A percentile compares a stretch with the other conserved stretches of the same genome.
Conservation (phyloP, 2,888 invertebrate genomes). For the Sipha maydis region DNA sequence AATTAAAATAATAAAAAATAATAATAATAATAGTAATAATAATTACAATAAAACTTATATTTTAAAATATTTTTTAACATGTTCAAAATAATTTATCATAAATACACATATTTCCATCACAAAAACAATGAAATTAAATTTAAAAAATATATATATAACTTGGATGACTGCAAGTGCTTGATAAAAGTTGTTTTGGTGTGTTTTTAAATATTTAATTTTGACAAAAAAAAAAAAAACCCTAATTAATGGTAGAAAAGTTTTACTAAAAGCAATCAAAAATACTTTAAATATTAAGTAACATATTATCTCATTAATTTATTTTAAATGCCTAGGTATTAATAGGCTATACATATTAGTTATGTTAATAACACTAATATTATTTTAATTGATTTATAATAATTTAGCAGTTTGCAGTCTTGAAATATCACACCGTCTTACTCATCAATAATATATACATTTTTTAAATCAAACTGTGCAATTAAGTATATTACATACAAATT, state of each 20-base stretch:
- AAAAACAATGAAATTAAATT: background rate
- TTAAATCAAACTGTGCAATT: slow-evolving; percentile 32
- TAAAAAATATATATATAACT: background rate
- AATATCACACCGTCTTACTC: slow-evolving; percentile 42
- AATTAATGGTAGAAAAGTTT: background rate
- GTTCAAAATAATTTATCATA: slow-evolving; percentile 3
- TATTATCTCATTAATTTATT: background rate
- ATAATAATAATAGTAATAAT: background rate
- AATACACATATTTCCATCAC: background rate
- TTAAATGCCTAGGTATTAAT: background rate
- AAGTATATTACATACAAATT: background rate
- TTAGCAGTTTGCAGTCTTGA: slow-evolving; percentile 47
- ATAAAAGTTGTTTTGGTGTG: background rate
- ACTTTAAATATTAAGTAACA: background rate
- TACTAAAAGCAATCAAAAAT: background rate
- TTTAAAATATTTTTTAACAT: background rate
- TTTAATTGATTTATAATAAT: slow-evolving; percentile 10
- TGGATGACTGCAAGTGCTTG: background rate
- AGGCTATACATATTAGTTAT: background rate
- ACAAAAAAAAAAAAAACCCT: background rate
- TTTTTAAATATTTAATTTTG: background rate
- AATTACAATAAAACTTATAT: background rate
- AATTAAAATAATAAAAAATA: background rate
- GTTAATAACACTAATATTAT: background rate
- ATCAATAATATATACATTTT: slow-evolving; percentile 1